phyloP scores from a whole-genome alignment of 2,888 invertebrate genomes.

The Eupithecia abbreviata region DNA sequence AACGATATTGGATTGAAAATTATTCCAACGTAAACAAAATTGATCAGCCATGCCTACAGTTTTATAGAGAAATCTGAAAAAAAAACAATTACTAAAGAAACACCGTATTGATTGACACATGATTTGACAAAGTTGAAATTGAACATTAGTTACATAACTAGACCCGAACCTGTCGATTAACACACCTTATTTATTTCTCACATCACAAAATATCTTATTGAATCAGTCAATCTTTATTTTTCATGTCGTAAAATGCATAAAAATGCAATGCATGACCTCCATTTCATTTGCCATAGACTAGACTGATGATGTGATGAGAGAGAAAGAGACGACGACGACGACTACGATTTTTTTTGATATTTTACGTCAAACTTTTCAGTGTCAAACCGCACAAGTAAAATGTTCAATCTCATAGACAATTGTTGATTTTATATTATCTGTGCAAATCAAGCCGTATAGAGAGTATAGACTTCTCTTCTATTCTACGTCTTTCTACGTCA shows the following conservation, averaged over 20 bases:
- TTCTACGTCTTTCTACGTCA: no score
- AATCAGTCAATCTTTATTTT: slow-evolving; percentile 48
- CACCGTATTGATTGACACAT: slow-evolving; percentile 59
- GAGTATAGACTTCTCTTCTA: no score
- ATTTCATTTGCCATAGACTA: slow-evolving; percentile 43
- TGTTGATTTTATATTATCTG: not conserved
- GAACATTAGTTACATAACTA: slow-evolving; percentile 33
- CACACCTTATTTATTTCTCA: slow-evolving; percentile 53
- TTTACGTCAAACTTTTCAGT: not conserved
- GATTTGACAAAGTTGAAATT: slow-evolving; percentile 45
- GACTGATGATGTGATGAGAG: no score
- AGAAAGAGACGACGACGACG: not conserved
- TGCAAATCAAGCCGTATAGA: not conserved
- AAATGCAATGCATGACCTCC: slow-evolving; percentile 83
- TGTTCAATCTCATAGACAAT: not conserved
- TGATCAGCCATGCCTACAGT: slow-evolving; percentile 84
- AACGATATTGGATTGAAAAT: slow-evolving; percentile 88
- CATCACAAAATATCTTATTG: slow-evolving; percentile 57
- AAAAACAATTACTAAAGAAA: slow-evolving; percentile 58
- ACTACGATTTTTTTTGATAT: not conserved
- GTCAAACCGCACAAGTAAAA: not conserved
- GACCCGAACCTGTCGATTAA: slow-evolving; percentile 38
- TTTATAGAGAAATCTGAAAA: slow-evolving; percentile 60
- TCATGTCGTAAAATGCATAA: slow-evolving; percentile 65
- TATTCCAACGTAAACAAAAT: slow-evolving; percentile 90